Evolutionary conservation across 2,797 vertebrate genomes (phyloP), one percentile per base, ranked within the genome.

Genomic region (Synaphobranchus kaupii): DNA sequence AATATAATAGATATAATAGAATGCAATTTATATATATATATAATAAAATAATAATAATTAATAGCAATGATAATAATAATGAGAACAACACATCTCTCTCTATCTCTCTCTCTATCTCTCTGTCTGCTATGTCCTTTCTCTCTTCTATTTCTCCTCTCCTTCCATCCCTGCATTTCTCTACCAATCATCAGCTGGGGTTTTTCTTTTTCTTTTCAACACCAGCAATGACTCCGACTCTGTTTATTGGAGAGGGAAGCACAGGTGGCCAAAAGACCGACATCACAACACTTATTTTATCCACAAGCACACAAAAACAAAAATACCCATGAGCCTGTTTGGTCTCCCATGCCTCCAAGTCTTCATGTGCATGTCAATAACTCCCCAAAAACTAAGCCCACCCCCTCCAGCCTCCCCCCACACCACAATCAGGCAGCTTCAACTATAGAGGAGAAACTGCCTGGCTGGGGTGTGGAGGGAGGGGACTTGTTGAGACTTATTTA

Each of bases 221-320:
- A 80, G 44, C 84, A 89, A n/a, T n/a, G 7, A 90, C 92, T 93
- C 91, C 85, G 91, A 90, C 89, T 91, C 91, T 88, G 89, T 89
- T 91, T 86, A 87, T 91, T 90, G 91, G 87, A 91, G 95, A 95
- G 92, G 89, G 95, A 92, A 94, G 94, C 94, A 96, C 94, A 97
- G 95, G 93, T 90, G 90, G 93, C 93, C 89, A 92, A 94, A 89
- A 92, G 50, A 93, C 95, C 95, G 94, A 93, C 73, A 92, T 92
- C 92, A 92, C 90, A n/a, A 90, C 90, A 96, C 92, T 95, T 90
- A 93, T 93, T 93, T 90, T 91, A 17, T 15, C 5, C 25, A 25
- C 25, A n/a, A 22, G 60, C 25, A 58, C 56, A 58, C 2, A 13
- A 50, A 10, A 50, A 50, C 1, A 50, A 50, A 7, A 89, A 89